These are phyloP conservation scores for Nixonia krombeini DNA, from an alignment of 1,140 invertebrate genomes.

Conservation along the genomic window DNA sequence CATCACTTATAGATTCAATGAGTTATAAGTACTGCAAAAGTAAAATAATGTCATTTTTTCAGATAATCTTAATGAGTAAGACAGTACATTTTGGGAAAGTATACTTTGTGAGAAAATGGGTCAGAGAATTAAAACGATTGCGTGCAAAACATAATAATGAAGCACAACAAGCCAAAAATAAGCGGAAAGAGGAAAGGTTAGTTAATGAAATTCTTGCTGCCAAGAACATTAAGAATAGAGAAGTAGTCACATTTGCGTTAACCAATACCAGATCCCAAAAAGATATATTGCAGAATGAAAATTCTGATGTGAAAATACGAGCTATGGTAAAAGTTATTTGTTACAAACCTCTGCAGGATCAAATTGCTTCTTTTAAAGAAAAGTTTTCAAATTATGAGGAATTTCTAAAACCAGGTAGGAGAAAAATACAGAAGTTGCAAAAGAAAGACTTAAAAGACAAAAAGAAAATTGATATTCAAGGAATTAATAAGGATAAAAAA, in stretches of 20 bases:
- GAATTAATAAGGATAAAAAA: background rate
- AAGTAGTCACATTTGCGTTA: constrained; percentile 60
- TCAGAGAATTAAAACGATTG: constrained; percentile 51
- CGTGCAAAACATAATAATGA: constrained; percentile 53
- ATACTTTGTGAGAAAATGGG: constrained; percentile 52
- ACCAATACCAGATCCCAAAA: constrained; percentile 31
- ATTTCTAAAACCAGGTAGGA: constrained; percentile 35
- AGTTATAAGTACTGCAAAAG: background rate
- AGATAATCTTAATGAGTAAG: constrained; percentile 62
- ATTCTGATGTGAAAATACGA: constrained; percentile 24
- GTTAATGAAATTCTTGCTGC: constrained; percentile 50
- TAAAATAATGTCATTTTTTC: constrained; percentile 26
- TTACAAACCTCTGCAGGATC: constrained; percentile 46
- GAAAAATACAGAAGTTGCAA: constrained; percentile 28
- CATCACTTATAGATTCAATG: background rate
- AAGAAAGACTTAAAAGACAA: constrained; percentile 17
- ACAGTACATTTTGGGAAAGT: constrained; percentile 52
- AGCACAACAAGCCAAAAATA: constrained; percentile 51
- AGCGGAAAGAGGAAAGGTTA: constrained; percentile 51
- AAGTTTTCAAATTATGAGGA: constrained; percentile 59
- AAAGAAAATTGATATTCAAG: background rate
- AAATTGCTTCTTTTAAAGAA: constrained; percentile 53
- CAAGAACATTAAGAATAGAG: constrained; percentile 61
- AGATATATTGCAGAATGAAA: constrained; percentile 48
- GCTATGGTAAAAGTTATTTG: constrained; percentile 49